A percentile compares a stretch with the other conserved stretches of the same genome.
Evolutionary conservation across 2,113 vertebrate genomes (phyloP).

Genomic region (Macrotis lagotis): DNA sequence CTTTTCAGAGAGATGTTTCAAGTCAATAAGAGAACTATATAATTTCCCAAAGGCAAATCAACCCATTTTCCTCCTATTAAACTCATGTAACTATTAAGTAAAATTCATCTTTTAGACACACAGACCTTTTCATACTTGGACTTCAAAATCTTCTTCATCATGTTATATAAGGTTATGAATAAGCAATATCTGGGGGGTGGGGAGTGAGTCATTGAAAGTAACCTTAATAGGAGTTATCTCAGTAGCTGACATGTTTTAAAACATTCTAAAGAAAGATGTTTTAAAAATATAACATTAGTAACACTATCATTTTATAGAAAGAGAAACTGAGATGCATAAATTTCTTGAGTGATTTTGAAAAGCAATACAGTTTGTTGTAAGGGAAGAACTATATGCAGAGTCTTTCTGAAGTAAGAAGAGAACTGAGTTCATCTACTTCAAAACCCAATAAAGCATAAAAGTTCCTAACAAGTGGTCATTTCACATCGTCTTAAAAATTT

Average conservation of each 20-base stretch:
- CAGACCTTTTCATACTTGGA: slow-evolving; percentile 30
- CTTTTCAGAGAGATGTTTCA: background rate
- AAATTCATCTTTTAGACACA: slow-evolving; percentile 4
- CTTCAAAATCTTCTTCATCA: slow-evolving; percentile 8
- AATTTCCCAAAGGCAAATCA: background rate
- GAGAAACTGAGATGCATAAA: background rate
- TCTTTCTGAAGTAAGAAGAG: background rate
- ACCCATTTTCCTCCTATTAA: background rate
- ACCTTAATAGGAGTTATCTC: background rate
- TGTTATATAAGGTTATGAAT: background rate
- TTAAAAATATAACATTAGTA: slow-evolving; percentile 20
- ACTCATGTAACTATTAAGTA: background rate
- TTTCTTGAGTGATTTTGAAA: background rate
- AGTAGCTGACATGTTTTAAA: background rate
- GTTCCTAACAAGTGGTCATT: background rate
- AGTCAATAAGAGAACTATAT: background rate
- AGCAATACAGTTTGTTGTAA: background rate
- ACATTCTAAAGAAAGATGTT: slow-evolving; percentile 6
- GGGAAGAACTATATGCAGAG: background rate
- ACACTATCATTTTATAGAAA: slow-evolving; percentile 11
- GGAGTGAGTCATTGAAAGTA: background rate
- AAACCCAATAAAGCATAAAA: background rate
- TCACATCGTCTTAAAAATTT: background rate
- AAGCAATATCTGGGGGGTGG: background rate
- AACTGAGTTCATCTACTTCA: background rate